phyloP scores from a whole-genome alignment of 2,888 invertebrate species.

The Achlya flavicornis region DNA sequence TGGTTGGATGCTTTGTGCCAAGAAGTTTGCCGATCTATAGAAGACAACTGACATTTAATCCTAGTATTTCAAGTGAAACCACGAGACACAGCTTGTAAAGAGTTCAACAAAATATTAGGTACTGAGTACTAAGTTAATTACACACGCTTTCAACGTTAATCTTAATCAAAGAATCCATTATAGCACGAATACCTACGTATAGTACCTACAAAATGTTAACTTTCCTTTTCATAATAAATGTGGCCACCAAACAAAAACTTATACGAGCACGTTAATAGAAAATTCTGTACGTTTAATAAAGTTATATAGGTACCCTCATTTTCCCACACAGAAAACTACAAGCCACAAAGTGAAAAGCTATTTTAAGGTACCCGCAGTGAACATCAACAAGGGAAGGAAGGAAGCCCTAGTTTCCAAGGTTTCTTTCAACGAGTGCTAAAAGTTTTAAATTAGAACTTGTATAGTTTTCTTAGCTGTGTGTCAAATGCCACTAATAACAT shows the following conservation, averaged over 20 bases:
- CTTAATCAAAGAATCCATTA: not conserved
- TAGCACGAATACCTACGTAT: not conserved
- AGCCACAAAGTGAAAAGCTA: not conserved
- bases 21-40: too few relatives aligned
- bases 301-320: too few relatives aligned
- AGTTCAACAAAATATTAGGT: not conserved
- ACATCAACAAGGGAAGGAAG: not conserved
- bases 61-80: too few relatives aligned
- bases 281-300: not conserved
- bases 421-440: not conserved
- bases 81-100: too few relatives aligned
- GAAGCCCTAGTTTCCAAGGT: conserved; percentile 1
- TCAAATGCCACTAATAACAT: too few relatives aligned
- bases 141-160: not conserved
- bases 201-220: not conserved
- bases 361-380: not conserved
- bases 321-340: not conserved
- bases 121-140: not conserved
- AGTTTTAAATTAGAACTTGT: not conserved
- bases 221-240: conserved; percentile 1
- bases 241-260: not conserved
- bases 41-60: too few relatives aligned
- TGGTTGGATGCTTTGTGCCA: too few relatives aligned
- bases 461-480: not conserved
- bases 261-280: too few relatives aligned